Base-by-base conservation (phyloP, 2,888 invertebrate genomes). In the Ophioninae sp. region DNA sequence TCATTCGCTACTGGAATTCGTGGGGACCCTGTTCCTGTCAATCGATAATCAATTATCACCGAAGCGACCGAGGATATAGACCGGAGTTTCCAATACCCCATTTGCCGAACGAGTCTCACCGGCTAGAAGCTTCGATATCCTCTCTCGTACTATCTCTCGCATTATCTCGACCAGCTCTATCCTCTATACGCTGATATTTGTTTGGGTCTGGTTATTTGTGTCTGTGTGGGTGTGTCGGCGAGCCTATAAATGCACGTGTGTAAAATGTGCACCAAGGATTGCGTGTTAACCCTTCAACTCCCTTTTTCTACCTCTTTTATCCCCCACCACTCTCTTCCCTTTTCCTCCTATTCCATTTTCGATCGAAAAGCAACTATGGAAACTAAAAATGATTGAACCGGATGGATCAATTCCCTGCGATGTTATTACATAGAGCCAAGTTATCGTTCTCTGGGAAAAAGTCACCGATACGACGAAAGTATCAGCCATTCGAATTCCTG, bases 41-140 rank as follows among this genome's bases (percentile, higher is more conserved):
- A 88, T 88, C 88, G 87, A 88, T 88, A 88, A 87, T 87, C 87
- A 88, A 88, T 88, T 88, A 88, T 88, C 87, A 86, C 86, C 69
- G 86, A 86, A 86, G 85, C 79, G 67, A 72, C 76, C 83, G 82
- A 72, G 82, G 73, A 76, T 81, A 79, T 82, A 82, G 84, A 82
- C 74, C 77, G 82, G 82, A 79, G 77, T 85, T 83, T 85, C 86
- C 84, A 86, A 83, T 84, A 84, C 59, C 84, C 83, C 81, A 81
- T 81, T 87, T 65, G 83, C 72, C 59, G 79, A 83, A 84, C 82
- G 85, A 83, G 80, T 77, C 79, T 83, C 76, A 77, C 70, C 37
- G 23, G 70, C 68, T 65, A 59, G 78, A 64, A 50, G 78, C 80
- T 61, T 81, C 81, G 68, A 74, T 83, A 79, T 73, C 79, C 72